phyloP scores from a whole-genome alignment of 2,888 invertebrate species.

The Stenotaenia linearis region DNA sequence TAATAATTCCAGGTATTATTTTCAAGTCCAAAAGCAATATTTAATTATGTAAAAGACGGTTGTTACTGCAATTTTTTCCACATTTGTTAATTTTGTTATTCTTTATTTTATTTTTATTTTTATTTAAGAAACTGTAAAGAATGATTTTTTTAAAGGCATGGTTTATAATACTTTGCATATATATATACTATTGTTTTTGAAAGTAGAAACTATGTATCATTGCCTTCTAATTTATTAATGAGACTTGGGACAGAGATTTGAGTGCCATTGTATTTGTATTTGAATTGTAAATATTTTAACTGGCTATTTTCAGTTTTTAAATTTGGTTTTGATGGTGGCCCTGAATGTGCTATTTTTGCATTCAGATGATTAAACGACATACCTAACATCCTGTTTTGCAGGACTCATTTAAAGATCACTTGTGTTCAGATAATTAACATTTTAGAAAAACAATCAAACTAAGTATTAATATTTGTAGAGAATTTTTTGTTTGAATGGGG shows the following conservation, averaged over 20 bases:
- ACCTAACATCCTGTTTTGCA: neutral
- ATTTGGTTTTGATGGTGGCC: neutral
- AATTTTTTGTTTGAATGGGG: neutral
- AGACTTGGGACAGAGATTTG: neutral
- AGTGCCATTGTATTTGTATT: neutral
- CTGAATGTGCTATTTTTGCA: conserved; percentile 8
- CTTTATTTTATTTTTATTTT: neutral
- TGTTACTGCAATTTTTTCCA: too few relatives aligned
- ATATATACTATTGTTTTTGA: neutral
- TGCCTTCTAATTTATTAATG: conserved; percentile 10
- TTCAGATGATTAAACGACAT: conserved; percentile 12
- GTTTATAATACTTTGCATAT: neutral
- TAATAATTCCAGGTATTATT: neutral
- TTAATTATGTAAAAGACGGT: neutral
- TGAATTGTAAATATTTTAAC: neutral
- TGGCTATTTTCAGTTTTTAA: neutral
- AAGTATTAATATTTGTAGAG: neutral
- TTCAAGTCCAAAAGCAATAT: neutral
- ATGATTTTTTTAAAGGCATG: too few relatives aligned
- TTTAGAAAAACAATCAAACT: neutral
- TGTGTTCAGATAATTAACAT: neutral
- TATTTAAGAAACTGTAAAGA: neutral
- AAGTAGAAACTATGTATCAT: neutral
- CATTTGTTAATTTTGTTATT: neutral
- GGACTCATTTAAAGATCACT: neutral